Percentiles rank a stretch among this genome's conserved stretches.
Evolutionary conservation across 2,888 invertebrate genomes (phyloP).

Genomic region (Nebria brevicollis): DNA sequence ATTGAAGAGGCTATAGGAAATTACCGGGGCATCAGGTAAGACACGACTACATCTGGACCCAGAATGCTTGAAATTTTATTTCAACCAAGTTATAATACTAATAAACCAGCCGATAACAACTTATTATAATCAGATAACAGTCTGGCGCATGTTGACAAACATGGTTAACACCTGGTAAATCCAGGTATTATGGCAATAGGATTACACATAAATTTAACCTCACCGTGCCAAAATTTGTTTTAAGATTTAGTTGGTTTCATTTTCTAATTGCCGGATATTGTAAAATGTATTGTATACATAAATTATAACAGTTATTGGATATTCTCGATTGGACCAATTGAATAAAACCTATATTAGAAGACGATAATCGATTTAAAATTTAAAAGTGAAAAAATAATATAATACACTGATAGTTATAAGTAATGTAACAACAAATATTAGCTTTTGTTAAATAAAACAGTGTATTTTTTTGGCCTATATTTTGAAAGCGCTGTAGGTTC

Average conservation of each 20-base stretch:
- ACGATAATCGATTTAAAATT: no score
- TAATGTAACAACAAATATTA: neutral
- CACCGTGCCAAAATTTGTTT: neutral
- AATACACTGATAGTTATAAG: no score
- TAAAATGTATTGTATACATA: no score
- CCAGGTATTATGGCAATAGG: neutral
- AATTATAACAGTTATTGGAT: no score
- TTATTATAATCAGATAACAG: constrained; percentile 20
- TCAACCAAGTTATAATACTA: neutral
- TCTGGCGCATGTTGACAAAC: constrained; percentile 13
- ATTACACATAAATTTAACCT: neutral
- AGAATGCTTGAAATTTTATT: neutral
- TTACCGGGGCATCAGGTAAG: constrained; percentile 10
- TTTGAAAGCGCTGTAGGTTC: neutral
- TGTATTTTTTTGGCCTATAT: neutral
- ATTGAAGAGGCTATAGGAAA: constrained; percentile 9
- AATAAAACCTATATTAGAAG: no score
- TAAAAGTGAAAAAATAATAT: no score
- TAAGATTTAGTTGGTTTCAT: neutral
- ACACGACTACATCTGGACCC: constrained; percentile 6
- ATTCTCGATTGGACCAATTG: no score
- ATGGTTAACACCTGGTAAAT: neutral
- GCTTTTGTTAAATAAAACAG: neutral
- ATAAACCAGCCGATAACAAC: neutral
- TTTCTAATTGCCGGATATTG: no score